Conservation (phyloP, 2,113 vertebrate genomes). For the Rattus norvegicus region DNA sequence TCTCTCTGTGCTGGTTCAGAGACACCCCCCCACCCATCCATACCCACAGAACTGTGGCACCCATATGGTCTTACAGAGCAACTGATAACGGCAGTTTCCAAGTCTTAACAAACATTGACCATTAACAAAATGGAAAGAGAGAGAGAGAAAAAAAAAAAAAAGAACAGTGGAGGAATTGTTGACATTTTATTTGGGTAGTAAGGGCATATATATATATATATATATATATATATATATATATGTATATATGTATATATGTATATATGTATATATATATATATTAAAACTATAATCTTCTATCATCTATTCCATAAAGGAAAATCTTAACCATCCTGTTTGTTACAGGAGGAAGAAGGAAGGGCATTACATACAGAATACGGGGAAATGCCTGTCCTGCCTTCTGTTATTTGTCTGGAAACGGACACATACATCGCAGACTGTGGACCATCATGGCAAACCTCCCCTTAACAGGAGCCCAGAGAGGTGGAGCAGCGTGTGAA, state of each 20-base stretch:
- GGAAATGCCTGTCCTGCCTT: neutral
- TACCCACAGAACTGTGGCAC: neutral
- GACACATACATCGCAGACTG: neutral
- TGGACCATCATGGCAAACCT: neutral
- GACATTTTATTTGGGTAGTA: conserved; percentile 31
- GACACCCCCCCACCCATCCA: neutral
- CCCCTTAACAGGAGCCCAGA: neutral
- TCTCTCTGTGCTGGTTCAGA: neutral
- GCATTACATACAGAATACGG: neutral
- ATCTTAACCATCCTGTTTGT: neutral
- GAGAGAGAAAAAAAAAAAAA: neutral
- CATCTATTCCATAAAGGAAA: conserved; percentile 36
- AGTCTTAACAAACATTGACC: conserved; percentile 15
- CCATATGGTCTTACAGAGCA: neutral
- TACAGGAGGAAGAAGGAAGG: neutral
- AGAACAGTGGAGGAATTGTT: neutral
- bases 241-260: too few species aligned
- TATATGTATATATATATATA: too few species aligned
- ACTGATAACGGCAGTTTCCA: neutral
- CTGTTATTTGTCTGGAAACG: neutral
- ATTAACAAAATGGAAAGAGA: neutral
- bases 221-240: neutral
- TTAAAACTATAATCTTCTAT: neutral
- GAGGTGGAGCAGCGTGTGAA: neutral
- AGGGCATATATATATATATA: neutral